Conservation (phyloP, 2,888 invertebrate species). For the Timandra comae region DNA sequence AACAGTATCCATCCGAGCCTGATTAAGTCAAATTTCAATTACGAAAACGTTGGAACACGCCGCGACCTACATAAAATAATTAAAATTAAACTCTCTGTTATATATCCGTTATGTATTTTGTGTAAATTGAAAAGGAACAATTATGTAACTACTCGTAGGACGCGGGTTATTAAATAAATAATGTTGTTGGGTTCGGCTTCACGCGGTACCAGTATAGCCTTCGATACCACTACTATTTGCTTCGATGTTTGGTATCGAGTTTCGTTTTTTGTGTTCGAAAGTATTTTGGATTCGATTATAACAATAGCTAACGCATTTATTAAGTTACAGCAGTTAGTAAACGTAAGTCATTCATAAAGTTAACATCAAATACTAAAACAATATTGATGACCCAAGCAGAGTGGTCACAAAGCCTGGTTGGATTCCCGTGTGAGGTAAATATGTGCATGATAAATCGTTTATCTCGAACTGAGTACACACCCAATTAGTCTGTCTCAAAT, state of each 20-base stretch:
- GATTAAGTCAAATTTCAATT: slow-evolving; percentile 10
- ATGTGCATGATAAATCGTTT: too few relatives aligned
- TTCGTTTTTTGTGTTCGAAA: not conserved
- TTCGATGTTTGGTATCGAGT: not conserved
- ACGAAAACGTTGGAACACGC: not conserved
- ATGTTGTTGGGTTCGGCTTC: slow-evolving; percentile 42
- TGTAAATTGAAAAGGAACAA: slow-evolving; percentile 50
- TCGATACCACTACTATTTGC: slow-evolving; percentile 30
- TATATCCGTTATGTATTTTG: slow-evolving; percentile 3
- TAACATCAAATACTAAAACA: too few relatives aligned
- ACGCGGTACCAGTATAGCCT: slow-evolving; percentile 36
- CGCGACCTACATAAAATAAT: slow-evolving; percentile 4
- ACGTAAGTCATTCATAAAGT: too few relatives aligned
- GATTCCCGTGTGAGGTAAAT: too few relatives aligned
- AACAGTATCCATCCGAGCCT: too few relatives aligned
- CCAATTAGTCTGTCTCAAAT: too few relatives aligned
- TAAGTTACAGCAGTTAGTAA: not conserved
- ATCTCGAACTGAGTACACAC: too few relatives aligned
- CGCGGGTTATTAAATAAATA: slow-evolving; percentile 68
- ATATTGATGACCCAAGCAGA: too few relatives aligned
- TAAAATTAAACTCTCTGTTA: slow-evolving; percentile 3
- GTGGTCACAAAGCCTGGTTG: too few relatives aligned
- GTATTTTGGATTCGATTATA: not conserved
- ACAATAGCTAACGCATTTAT: not conserved
- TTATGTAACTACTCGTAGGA: slow-evolving; percentile 56